A percentile compares a stretch with the other conserved stretches of the same genome.
Conservation (phyloP, 2,113 vertebrate species). For the Corapipo altera region DNA sequence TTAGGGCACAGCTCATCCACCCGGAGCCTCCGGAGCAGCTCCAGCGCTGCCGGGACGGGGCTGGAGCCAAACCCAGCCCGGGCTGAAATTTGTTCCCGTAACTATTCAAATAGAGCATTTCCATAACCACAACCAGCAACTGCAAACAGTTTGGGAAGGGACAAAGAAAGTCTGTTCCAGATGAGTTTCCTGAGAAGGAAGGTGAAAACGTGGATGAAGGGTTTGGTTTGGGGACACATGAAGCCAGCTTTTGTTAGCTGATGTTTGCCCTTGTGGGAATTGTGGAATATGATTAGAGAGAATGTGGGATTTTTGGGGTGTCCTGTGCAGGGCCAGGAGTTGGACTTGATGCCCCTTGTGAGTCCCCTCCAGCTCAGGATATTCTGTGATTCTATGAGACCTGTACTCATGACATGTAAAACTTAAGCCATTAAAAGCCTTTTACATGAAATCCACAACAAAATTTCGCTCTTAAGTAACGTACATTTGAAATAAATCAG, state of each 20-base stretch:
- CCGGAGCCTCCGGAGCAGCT: neutral
- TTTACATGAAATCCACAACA: neutral
- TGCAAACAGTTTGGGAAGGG: neutral
- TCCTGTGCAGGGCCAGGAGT: neutral
- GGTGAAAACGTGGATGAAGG: neutral
- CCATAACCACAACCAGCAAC: neutral
- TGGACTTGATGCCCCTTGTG: fast-evolving
- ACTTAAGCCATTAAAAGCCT: neutral
- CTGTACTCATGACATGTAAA: fast-evolving
- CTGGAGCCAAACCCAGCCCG: neutral
- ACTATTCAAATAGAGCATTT: neutral
- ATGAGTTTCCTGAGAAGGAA: neutral
- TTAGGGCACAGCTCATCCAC: neutral
- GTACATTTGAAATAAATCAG: neutral
- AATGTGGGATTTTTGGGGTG: neutral
- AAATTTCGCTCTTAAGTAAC: neutral
- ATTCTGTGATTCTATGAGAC: neutral
- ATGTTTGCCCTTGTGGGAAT: neutral
- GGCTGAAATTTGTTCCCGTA: neutral
- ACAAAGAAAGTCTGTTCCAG: neutral
- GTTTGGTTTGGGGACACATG: neutral
- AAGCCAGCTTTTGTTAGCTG: neutral
- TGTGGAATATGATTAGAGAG: neutral
- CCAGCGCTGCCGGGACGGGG: neutral
- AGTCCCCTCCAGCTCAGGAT: neutral